Evolutionary conservation across 1,140 invertebrate species (phyloP), one percentile per base, ranked within the genome.

Genomic region (Camponotus floridanus): DNA sequence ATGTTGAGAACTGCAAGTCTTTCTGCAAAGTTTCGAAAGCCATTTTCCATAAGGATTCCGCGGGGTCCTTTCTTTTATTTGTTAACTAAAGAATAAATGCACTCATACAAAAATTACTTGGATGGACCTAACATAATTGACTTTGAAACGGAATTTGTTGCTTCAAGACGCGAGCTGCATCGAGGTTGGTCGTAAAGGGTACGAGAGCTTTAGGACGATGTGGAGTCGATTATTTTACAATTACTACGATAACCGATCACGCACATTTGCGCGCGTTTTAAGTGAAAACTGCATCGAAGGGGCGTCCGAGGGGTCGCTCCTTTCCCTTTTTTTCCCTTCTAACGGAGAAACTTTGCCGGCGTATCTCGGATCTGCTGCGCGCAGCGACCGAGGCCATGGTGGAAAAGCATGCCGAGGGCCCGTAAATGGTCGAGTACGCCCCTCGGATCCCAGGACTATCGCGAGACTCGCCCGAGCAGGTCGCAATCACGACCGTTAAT

Each of bases 401-500:
- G 64, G 84, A 86, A 83, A 85, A 64, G 51, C 45, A 81, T 61
- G 61, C 76, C 62, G 68, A 76, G 55, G 73, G 67, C 61, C 73
- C 79, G 79, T 83, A 84, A 86, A 83, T 80, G 68, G 84, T 65
- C 85, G 85, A 73, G 18, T 74, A 86, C 85, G 68, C 79, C 80
- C 79, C 79, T 76, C 80, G 79, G 62, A 76, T 76, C 18, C 85
- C 31, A 45, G 39, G 48, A n/a, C 76, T 48, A 59, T 79, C 84
- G 76, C 51, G 61, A 51, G 48, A 51, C 65, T 74, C 64, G 76
- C 26, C 48, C 71, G 57, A 85, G 86, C 79, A 59, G 80, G 85
- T 87, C 84, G 86, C 87, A 88, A 88, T 88, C 87, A 88, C 59
- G 87, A 89, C 74, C 86, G 86, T 89, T 89, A 89, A 89, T 89